These are phyloP conservation scores for Zapornia atra DNA, from an alignment of 2,113 vertebrate species.

Conservation along the genomic window DNA sequence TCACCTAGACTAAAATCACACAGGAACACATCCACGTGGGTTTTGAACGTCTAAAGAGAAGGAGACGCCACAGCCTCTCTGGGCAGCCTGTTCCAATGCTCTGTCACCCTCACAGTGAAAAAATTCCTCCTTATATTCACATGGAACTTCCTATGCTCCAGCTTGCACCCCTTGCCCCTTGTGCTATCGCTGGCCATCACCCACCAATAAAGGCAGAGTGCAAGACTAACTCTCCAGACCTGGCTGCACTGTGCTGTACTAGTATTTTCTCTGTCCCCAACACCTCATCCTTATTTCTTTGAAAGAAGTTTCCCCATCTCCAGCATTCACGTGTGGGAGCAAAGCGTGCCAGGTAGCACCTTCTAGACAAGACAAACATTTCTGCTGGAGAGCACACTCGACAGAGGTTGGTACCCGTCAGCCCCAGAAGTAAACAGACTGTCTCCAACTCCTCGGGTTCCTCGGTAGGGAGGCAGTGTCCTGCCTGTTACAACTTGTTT, in stretches of 20 bases:
- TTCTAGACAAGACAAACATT: not conserved
- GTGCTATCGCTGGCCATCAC: too few species aligned
- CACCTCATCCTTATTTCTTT: not conserved
- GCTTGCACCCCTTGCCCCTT: too few species aligned
- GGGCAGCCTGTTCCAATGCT: too few species aligned
- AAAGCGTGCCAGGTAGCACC: not conserved
- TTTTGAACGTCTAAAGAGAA: too few species aligned
- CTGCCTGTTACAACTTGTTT: conserved; percentile 35
- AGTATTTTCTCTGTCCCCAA: not conserved
- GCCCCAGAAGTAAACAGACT: not conserved
- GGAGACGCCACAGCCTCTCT: too few species aligned
- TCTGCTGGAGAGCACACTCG: not conserved
- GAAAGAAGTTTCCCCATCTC: not conserved
- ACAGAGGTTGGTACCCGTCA: not conserved
- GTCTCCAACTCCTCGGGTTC: not conserved
- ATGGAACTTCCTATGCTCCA: too few species aligned
- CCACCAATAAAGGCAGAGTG: not conserved
- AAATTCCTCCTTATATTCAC: too few species aligned
- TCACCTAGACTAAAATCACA: too few species aligned
- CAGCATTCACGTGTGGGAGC: not conserved
- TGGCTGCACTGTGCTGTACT: not conserved
- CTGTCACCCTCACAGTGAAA: too few species aligned
- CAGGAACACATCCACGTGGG: too few species aligned
- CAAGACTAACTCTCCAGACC: not conserved
- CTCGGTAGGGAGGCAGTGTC: not conserved